Base-by-base conservation (phyloP, 2,797 vertebrate genomes). In the Antennarius maculatus region DNA sequence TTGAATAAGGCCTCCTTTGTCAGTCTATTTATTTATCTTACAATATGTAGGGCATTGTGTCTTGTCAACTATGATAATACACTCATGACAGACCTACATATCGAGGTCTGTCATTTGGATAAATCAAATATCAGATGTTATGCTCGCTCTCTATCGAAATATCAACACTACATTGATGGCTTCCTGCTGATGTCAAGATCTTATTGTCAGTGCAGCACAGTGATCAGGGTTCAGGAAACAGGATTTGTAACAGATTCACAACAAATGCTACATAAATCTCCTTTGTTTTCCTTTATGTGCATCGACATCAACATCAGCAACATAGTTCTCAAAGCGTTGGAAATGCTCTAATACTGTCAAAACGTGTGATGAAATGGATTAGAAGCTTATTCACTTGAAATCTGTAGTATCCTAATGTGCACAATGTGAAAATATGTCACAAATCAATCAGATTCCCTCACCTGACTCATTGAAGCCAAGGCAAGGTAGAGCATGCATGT, bases 401-500 rank as follows among this genome's bases (percentile, higher is more conserved):
- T 54, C 7, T 61, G 39, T 12, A 15, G 12, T 5, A 29, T 55
- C 41, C 23, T 23, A 23, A 23, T 59, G 54, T 54, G 74, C 2
- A 41, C 31, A 51, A 18, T 1, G 45, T 73, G 76, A 52, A 74
- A 69, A 70, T 53, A 47, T 17, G 28, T 48, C 18, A 72, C 48
- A 81, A 52, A 56, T 61, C 41, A 73, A 80, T 75, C 69, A 76
- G 54, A 46, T 73, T 61, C 59, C 27, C 17, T 53, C 14, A 61
- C 51, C 60, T 78, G 55, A 74, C 41, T 39, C 37, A 31, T 17
- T 45, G 66, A 56, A 75, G 61, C 66, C 41, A 11, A 34, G 37
- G 61, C 41, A 18, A 67, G 48, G 37, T 61, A 16, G 41, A 5
- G 15, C 69, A 72, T 65, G 43, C 69, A 66, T 52, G 31, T 54